These are phyloP conservation scores for Allobates femoralis DNA, from an alignment of 2,797 vertebrate genomes.

Conservation along the genomic window DNA sequence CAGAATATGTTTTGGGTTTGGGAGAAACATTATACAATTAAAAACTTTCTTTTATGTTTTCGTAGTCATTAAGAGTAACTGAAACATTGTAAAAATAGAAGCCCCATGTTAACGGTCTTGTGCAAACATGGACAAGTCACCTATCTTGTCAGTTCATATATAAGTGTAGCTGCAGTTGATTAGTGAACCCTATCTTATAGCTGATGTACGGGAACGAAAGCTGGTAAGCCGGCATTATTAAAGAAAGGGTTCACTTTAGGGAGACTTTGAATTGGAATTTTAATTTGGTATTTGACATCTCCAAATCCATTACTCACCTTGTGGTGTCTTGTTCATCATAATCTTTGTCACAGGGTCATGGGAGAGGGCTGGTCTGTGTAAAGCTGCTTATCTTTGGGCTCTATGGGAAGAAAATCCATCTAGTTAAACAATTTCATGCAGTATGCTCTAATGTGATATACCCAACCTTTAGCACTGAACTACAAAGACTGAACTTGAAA, in stretches of 20 bases:
- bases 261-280: conserved; percentile 28
- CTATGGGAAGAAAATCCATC: conserved; percentile 27
- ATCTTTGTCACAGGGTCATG: conserved; percentile 51
- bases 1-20: neutral
- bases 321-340: conserved; percentile 32
- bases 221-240: neutral
- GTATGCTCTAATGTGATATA: neutral
- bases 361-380: conserved; percentile 44
- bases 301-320: conserved; percentile 49
- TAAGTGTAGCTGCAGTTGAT: neutral
- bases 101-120: neutral
- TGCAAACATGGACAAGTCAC: neutral
- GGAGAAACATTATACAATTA: neutral
- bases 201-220: neutral
- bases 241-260: neutral
- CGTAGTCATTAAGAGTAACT: neutral
- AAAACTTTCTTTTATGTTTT: neutral
- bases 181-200: neutral
- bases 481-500: no score
- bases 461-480: neutral
- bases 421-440: neutral
- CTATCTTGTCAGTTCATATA: neutral
- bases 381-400: conserved; percentile 30
- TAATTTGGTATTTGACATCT: conserved; percentile 44
- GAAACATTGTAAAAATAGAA: neutral